Base-by-base conservation (phyloP, 2,113 vertebrate genomes). In the Eubucco bourcierii region DNA sequence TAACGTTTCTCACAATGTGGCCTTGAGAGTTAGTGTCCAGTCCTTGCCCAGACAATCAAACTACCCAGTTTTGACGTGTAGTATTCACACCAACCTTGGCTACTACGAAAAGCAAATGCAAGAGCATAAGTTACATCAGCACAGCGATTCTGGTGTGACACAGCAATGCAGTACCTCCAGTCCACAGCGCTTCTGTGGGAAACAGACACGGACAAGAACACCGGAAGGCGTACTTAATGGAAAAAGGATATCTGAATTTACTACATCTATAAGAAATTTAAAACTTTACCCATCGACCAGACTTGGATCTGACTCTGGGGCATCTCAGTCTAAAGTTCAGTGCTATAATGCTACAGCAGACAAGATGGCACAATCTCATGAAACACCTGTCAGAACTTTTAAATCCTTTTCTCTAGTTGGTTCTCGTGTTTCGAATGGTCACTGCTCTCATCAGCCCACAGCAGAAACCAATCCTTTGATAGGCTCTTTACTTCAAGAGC, bases 11-110 rank as follows among this genome's bases (percentile, higher is more conserved):
- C 99, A 99, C 96, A 99, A 98, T 7, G 98, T 99, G 91, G 99
- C 99, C 84, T 98, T 99, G 97, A 99, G 98, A 97, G 98, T 99
- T 93, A 99, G 98, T 3, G 99, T 99, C 73, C 99, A 99, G 97
- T 99, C 99, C 17, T 97, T 99, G 89, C 99, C 99, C 65, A 98
- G 99, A 97, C 99, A 99, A 87, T 99, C 99, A 17, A 99, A 98
- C 95, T 99, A 99, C 92, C 99, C 99, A 20, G 97, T 98, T 88
- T 72, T 99, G 93, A 98, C 98, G 44, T 99, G 99, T 88, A 99
- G 99, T 97, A 99, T 99, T 96, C 99, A 99, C 85, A 98, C 98
- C 56, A 98, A 97, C 95, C 97, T 98, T 17, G 93, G 97, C 74
- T 98, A 98, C 87, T 99, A 98, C 4, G 98, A 98, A 86, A 99